Evolutionary conservation across 2,113 vertebrate species (phyloP), one percentile per base, ranked within the genome.

Genomic region (Proterorhinus semilunaris): DNA sequence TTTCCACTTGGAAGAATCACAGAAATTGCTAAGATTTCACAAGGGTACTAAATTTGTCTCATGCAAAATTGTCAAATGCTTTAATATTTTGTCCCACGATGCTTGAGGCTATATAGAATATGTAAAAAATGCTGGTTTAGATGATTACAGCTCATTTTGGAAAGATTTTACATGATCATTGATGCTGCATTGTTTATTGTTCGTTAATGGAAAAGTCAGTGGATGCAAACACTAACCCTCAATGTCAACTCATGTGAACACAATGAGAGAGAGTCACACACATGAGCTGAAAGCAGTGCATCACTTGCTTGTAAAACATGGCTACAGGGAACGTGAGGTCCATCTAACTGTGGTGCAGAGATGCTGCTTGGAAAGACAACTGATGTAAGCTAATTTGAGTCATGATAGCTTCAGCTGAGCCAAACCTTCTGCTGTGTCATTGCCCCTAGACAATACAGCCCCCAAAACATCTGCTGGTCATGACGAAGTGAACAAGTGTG

Each of bases 401-500:
- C 59, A 50, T 46, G 65, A 1, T 65, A 62, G 79, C 73, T 57
- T 42, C 48, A 73, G 66, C 73, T 68, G 55, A 48, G 46, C 50
- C 66, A 54, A 72, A 66, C 71, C 71, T 66, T 62, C 70, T n/a
- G 54, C 79, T 61, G 27, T 6, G 45, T 42, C 52, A 62, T 27
- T 11, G 43, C 57, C 63, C n/a, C 67, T 17, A 67, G 61, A 13
- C 13, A 13, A 63, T 53, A 71, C 53, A 74, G 55, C 61, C 66
- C 64, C 66, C 27, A 36, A 53, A 74, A 75, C 74, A 75, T 83
- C 71, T 80, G 69, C 76, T 53, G 50, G 21, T 79, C 49, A 46
- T 16, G 65, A 50, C 69, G 45, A 2, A n/a, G 51, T 46, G 66
- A 62, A 61, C 54, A 12, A 17, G 10, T 54, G 1, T 44, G n/a